phyloP scores from a whole-genome alignment of 1,140 invertebrate genomes.

The Pseudoatta argentina region DNA sequence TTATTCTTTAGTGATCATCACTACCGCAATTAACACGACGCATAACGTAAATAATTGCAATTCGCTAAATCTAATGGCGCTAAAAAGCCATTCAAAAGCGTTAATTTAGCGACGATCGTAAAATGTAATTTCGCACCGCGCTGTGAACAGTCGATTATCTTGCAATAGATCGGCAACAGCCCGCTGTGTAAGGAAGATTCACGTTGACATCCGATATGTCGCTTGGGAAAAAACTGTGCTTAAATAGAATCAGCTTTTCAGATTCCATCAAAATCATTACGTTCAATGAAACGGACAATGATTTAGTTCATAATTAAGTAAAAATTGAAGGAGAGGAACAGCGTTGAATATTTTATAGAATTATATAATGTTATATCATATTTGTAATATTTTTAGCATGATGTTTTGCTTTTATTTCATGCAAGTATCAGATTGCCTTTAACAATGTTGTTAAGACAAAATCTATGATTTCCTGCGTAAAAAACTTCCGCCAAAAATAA shows the following conservation, averaged over 20 bases:
- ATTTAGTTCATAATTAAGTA: neutral
- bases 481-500: neutral
- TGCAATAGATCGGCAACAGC: neutral
- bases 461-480: neutral
- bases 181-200: neutral
- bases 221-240: neutral
- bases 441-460: neutral
- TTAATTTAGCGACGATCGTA: slow-evolving; percentile 35
- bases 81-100: slow-evolving; percentile 2
- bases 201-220: neutral
- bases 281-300: neutral
- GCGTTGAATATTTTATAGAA: neutral
- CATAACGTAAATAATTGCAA: neutral
- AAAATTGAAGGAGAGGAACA: neutral
- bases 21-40: neutral
- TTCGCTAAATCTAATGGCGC: slow-evolving; percentile 5
- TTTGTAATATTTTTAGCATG: neutral
- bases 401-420: neutral
- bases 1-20: neutral
- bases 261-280: neutral
- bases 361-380: neutral
- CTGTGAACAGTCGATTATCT: slow-evolving; percentile 15
- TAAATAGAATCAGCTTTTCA: neutral
- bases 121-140: slow-evolving; percentile 17
- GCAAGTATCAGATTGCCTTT: neutral